Conservation (phyloP, 35 echinoderm and acorn worm genomes). For the Lytechinus pictus region DNA sequence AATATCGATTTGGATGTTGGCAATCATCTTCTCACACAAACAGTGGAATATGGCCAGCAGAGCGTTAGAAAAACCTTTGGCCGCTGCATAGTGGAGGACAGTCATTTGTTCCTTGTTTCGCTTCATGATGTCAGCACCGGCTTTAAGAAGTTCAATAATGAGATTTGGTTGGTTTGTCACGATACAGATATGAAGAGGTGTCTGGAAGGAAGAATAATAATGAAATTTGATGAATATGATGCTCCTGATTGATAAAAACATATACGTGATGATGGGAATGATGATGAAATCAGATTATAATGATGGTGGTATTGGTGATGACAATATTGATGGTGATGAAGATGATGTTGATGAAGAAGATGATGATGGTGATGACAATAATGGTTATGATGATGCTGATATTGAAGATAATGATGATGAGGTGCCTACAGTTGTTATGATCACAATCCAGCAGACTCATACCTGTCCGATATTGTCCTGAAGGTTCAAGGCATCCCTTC, state of each 20-base stretch:
- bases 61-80: constrained; percentile 29
- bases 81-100: constrained; percentile 40
- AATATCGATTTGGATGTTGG: not conserved
- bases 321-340: too few relatives aligned
- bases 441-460: not conserved
- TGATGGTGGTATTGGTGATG: too few relatives aligned
- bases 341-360: too few relatives aligned
- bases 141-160: not conserved
- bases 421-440: too few relatives aligned
- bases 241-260: too few relatives aligned
- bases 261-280: too few relatives aligned
- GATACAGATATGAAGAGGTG: not conserved
- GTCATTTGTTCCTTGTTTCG: constrained; percentile 35
- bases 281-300: too few relatives aligned
- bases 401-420: too few relatives aligned
- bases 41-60: not conserved
- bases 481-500: constrained; percentile 21
- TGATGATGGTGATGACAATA: too few relatives aligned
- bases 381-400: too few relatives aligned
- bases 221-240: too few relatives aligned
- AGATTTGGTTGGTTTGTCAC: constrained; percentile 21
- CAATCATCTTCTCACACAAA: not conserved
- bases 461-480: constrained; percentile 38
- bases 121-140: constrained; percentile 34
- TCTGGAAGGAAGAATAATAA: not conserved